phyloP scores from a whole-genome alignment of 2,888 invertebrate species.

The Busseola fusca region DNA sequence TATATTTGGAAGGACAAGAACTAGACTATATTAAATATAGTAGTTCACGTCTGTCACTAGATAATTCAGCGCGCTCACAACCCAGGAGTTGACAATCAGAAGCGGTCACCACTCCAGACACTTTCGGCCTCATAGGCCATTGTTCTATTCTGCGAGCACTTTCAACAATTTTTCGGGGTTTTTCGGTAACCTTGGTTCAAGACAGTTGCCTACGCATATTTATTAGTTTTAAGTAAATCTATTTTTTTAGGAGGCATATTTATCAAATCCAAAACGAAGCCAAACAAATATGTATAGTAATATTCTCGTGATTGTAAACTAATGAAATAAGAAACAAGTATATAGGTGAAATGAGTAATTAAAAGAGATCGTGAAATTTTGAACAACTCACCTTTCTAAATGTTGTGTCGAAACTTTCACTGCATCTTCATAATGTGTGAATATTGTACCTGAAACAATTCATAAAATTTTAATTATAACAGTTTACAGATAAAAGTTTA shows the following conservation, averaged over 20 bases:
- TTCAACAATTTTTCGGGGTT: neutral
- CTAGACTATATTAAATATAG: neutral
- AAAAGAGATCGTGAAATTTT: neutral
- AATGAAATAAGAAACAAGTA: neutral
- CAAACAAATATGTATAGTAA: neutral
- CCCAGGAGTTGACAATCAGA: neutral
- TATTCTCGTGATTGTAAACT: neutral
- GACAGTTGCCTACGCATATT: neutral
- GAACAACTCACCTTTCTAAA: conserved; percentile 33
- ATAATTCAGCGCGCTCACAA: neutral
- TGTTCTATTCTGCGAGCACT: neutral
- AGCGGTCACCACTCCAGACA: neutral
- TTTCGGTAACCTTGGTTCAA: neutral
- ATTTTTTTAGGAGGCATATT: neutral
- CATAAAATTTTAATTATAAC: neutral
- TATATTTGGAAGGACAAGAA: too few species aligned
- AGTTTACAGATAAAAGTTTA: neutral
- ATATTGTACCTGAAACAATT: conserved; percentile 45
- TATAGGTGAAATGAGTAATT: neutral
- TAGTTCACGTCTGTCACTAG: neutral
- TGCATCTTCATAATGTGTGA: conserved; percentile 8
- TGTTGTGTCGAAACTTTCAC: neutral
- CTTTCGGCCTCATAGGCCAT: neutral
- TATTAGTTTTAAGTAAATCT: neutral
- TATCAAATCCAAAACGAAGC: neutral